phyloP scores from a whole-genome alignment of 2,888 invertebrate genomes.

The Drosophila kambysellisi region DNA sequence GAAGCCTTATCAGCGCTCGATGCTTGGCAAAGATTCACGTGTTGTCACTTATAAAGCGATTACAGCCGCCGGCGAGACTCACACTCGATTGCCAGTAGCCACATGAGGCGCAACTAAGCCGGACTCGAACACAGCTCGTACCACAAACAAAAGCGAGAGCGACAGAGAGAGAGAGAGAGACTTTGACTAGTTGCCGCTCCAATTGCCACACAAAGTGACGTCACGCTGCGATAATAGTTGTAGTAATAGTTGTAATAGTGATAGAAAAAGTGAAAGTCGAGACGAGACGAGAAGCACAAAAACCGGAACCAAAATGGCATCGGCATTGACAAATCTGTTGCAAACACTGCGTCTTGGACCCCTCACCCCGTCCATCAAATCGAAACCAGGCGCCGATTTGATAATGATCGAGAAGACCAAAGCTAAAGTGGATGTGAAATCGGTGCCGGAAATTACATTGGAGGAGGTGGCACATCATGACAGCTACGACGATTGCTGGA shows the following conservation, averaged over 20 bases:
- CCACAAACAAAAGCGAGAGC: neutral
- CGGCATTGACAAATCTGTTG: slow-evolving; percentile 74
- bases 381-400: slow-evolving; percentile 15
- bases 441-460: slow-evolving; percentile 87
- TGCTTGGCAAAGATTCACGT: slow-evolving; percentile 56
- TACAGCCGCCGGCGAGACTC: slow-evolving; percentile 48
- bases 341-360: slow-evolving; percentile 75
- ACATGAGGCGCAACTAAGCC: slow-evolving; percentile 44
- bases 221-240: slow-evolving; percentile 28
- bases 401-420: slow-evolving; percentile 43
- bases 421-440: slow-evolving; percentile 31
- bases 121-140: slow-evolving; percentile 35
- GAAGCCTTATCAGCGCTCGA: slow-evolving; percentile 51
- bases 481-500: slow-evolving; percentile 91
- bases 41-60: slow-evolving; percentile 77
- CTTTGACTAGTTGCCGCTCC: slow-evolving; percentile 32
- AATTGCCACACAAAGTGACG: slow-evolving; percentile 49
- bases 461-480: slow-evolving; percentile 92
- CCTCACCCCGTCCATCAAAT: slow-evolving; percentile 35
- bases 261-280: slow-evolving; percentile 64
- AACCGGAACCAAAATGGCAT: slow-evolving; percentile 63
- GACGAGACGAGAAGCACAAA: slow-evolving; percentile 17
- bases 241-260: neutral
- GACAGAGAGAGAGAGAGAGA: slow-evolving; percentile 7
- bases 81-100: slow-evolving; percentile 59